Percentiles rank a stretch among this genome's conserved stretches.
These are phyloP conservation scores for Dendrocincla fuliginosa DNA, from an alignment of 2,797 vertebrate species.

Conservation along the genomic window DNA sequence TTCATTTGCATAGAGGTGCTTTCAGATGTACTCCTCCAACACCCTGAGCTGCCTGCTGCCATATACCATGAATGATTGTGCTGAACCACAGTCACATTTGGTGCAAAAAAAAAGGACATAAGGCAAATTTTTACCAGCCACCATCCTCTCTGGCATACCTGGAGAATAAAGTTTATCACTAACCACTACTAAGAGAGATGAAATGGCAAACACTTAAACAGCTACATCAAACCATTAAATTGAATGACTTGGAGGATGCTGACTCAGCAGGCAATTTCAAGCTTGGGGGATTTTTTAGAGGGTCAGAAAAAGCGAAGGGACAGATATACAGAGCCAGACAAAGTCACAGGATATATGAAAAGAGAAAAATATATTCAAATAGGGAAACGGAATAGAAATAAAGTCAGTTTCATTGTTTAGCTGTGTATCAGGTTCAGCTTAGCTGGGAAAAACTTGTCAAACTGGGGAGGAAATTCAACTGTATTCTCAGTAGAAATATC, in stretches of 20 bases:
- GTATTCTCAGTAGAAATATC: background rate
- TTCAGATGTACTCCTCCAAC: background rate
- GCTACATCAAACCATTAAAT: background rate
- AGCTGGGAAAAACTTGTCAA: background rate
- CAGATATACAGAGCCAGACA: background rate
- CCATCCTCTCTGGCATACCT: background rate
- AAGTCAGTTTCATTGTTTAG: accelerated
- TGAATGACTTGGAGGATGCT: background rate
- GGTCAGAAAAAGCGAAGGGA: background rate
- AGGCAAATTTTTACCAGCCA: background rate
- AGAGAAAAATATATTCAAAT: background rate
- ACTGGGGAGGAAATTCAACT: background rate
- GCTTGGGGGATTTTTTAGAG: background rate
- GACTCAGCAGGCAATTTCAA: background rate
- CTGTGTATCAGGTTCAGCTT: background rate
- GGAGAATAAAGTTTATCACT: background rate
- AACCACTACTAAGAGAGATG: background rate
- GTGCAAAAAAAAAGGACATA: background rate
- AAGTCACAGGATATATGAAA: background rate
- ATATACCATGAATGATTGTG: background rate
- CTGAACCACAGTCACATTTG: background rate
- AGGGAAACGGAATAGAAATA: background rate
- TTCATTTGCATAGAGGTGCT: background rate
- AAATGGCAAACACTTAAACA: background rate
- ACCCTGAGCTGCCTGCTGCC: background rate